Conservation (phyloP, 2,888 invertebrate genomes). For the Unio pictorum region DNA sequence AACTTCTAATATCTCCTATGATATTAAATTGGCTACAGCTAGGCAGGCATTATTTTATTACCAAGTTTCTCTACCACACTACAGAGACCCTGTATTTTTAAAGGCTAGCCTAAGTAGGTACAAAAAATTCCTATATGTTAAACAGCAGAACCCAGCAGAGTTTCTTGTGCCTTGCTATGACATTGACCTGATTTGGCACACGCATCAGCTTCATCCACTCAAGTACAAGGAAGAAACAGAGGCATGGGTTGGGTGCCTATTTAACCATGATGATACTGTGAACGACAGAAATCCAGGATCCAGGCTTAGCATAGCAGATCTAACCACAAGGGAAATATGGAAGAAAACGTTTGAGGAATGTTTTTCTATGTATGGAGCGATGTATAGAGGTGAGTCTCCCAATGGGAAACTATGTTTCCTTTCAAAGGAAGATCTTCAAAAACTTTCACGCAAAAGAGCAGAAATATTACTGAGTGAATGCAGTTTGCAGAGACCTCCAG, state of each 20-base stretch:
- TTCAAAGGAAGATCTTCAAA: constrained; percentile 48
- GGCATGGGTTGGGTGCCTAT: constrained; percentile 50
- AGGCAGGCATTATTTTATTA: constrained; percentile 72
- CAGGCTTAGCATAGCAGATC: constrained; percentile 70
- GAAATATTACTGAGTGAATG: no score
- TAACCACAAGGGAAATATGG: constrained; percentile 70
- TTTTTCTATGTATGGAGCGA: constrained; percentile 69
- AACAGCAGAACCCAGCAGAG: constrained; percentile 67
- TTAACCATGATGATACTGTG: constrained; percentile 73
- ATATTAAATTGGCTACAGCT: constrained; percentile 68
- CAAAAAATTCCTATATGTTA: constrained; percentile 70
- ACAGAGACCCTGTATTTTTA: constrained; percentile 69
- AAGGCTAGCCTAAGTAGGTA: constrained; percentile 68
- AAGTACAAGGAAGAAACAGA: constrained; percentile 55
- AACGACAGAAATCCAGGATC: constrained; percentile 71
- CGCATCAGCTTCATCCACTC: constrained; percentile 71
- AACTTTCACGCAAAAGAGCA: constrained; percentile 17
- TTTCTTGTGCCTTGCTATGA: constrained; percentile 74
- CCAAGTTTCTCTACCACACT: constrained; percentile 73
- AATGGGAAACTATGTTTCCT: constrained; percentile 67
- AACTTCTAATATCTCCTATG: constrained; percentile 56
- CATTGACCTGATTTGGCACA: constrained; percentile 73
- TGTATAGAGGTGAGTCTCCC: constrained; percentile 72
- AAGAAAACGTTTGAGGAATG: constrained; percentile 67
- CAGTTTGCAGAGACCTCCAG: no score